Conservation (phyloP, 2,888 invertebrate species). For the Torymus aiolomorphi region DNA sequence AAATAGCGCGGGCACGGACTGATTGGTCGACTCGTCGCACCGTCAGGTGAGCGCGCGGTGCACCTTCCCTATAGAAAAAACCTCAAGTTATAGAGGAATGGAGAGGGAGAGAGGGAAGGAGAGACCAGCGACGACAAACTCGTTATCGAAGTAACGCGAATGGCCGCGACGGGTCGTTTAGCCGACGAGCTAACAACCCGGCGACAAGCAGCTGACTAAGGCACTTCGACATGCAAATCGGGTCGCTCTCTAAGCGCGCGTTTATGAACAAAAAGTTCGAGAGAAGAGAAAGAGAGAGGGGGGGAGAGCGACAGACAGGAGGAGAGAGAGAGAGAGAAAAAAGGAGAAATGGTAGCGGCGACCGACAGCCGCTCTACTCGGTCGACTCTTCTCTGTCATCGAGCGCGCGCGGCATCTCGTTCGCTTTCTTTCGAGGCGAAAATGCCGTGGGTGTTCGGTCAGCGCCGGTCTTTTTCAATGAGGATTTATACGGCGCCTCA, state of each 20-base stretch:
- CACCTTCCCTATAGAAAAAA: background rate
- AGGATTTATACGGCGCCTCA: too few relatives aligned
- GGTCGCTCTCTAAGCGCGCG: slow-evolving; percentile 45
- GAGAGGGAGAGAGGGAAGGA: background rate
- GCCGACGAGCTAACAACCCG: slow-evolving; percentile 54
- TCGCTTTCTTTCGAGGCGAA: background rate
- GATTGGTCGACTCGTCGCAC: slow-evolving; percentile 25
- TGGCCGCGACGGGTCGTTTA: slow-evolving; percentile 60
- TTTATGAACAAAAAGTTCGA: slow-evolving; percentile 29
- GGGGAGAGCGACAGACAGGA: background rate
- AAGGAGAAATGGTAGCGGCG: background rate
- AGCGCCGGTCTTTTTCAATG: too few relatives aligned
- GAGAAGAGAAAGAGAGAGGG: background rate
- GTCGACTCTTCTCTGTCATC: too few relatives aligned
- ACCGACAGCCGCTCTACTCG: background rate
- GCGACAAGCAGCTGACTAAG: slow-evolving; percentile 65
- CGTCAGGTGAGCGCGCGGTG: slow-evolving; percentile 19
- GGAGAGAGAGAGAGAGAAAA: background rate
- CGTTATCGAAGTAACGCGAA: slow-evolving; percentile 58
- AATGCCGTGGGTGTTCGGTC: background rate
- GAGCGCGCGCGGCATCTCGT: too few relatives aligned
- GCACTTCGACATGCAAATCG: slow-evolving; percentile 70
- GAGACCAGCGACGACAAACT: slow-evolving; percentile 42
- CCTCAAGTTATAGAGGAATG: background rate
- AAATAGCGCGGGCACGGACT: slow-evolving; percentile 3